Conservation (phyloP, 2,888 invertebrate species). For the Rhorus exstirpatorius region DNA sequence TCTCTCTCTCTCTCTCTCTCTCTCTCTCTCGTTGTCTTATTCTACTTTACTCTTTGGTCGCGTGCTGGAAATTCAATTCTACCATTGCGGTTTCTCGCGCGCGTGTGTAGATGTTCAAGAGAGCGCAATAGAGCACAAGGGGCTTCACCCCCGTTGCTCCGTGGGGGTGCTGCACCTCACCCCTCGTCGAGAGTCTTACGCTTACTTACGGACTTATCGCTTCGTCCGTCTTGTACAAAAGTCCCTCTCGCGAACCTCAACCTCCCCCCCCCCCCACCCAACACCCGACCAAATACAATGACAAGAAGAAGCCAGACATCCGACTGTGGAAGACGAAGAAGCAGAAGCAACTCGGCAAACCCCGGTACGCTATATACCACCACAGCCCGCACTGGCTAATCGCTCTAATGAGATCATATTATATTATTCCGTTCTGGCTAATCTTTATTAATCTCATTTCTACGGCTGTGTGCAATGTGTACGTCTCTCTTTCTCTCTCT, state of each 20-base stretch:
- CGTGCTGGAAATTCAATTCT: slow-evolving; percentile 81
- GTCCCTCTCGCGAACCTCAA: slow-evolving; percentile 71
- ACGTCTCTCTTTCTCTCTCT: slow-evolving; percentile 24
- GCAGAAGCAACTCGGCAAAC: slow-evolving; percentile 43
- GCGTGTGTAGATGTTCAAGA: slow-evolving; percentile 47
- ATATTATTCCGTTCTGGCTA: slow-evolving; percentile 85
- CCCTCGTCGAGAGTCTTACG: slow-evolving; percentile 78
- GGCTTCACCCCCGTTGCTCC: slow-evolving; percentile 77
- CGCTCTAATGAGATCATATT: slow-evolving; percentile 85
- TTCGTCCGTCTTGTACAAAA: slow-evolving; percentile 65
- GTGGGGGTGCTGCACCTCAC: slow-evolving; percentile 71
- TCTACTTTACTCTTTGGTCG: slow-evolving; percentile 54
- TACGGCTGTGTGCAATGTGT: slow-evolving; percentile 71
- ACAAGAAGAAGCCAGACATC: slow-evolving; percentile 84
- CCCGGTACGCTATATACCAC: slow-evolving; percentile 10
- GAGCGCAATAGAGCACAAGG: slow-evolving; percentile 73
- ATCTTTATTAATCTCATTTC: slow-evolving; percentile 85
- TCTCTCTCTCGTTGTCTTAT: slow-evolving; percentile 15
- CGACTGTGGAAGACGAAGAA: slow-evolving; percentile 73
- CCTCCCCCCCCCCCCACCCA: slow-evolving; percentile 60
- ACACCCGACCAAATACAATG: slow-evolving; percentile 64
- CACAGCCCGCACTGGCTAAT: slow-evolving; percentile 81
- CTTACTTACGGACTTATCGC: slow-evolving; percentile 82
- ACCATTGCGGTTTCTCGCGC: slow-evolving; percentile 78
- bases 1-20: slow-evolving; percentile 36